These are phyloP conservation scores for Cyphomyrus plagiostoma DNA, from an alignment of 2,113 vertebrate genomes.

Conservation along the genomic window DNA sequence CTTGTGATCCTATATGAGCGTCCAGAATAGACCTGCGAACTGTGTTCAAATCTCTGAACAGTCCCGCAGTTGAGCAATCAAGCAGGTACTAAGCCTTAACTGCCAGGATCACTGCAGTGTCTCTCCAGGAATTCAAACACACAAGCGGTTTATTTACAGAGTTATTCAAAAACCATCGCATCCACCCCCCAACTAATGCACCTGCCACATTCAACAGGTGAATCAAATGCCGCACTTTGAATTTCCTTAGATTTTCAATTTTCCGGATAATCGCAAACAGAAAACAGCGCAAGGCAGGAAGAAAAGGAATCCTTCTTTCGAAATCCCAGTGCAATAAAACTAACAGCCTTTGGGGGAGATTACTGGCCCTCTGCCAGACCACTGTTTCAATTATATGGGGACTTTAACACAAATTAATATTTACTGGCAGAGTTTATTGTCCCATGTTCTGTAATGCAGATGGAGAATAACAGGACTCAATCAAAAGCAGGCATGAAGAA, in stretches of 20 bases:
- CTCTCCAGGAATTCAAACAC: not conserved
- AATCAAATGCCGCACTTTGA: not conserved
- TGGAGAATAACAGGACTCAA: not conserved
- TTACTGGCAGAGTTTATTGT: constrained; percentile 8
- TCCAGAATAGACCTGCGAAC: not conserved
- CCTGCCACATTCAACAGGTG: not conserved
- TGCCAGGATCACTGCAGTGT: not conserved
- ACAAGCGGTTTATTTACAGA: not conserved
- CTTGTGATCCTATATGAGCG: not conserved
- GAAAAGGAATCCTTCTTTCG: not conserved
- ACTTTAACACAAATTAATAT: constrained; percentile 22
- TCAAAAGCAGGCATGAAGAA: not conserved
- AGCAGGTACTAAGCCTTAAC: not conserved
- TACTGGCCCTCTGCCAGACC: not conserved
- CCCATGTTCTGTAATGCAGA: constrained; percentile 12
- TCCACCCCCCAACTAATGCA: not conserved
- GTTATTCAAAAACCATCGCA: not conserved
- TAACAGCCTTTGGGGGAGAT: not conserved
- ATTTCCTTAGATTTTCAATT: not conserved
- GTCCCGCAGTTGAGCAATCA: not conserved
- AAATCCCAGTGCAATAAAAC: constrained; percentile 5
- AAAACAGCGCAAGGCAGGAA: not conserved
- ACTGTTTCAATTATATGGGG: constrained; percentile 9
- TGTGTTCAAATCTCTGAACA: not conserved
- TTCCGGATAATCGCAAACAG: not conserved